Percentiles rank a stretch among this genome's conserved stretches.
phyloP scores from a whole-genome alignment of 2,888 invertebrate genomes.

The Boloria selene region DNA sequence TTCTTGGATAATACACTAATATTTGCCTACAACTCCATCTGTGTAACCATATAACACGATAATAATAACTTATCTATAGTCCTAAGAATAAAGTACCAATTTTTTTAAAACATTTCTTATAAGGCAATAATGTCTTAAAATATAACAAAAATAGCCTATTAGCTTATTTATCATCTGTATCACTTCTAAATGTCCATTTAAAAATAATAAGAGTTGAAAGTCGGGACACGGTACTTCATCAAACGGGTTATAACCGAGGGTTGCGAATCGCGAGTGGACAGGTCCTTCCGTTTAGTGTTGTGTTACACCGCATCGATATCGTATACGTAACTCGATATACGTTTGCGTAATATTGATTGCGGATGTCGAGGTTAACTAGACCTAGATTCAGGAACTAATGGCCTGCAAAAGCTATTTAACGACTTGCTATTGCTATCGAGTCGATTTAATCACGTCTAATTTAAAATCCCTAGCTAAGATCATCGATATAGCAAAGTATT shows the following conservation, averaged over 20 bases:
- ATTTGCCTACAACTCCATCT: too few relatives aligned
- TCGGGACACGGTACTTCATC: neutral
- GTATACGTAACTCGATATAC: constrained; percentile 59
- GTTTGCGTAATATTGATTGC: constrained; percentile 47
- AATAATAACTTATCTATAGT: too few relatives aligned
- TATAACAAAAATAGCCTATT: too few relatives aligned
- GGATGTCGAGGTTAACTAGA: constrained; percentile 48
- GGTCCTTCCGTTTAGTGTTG: constrained; percentile 67
- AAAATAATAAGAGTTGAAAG: too few relatives aligned
- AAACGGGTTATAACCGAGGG: constrained; percentile 9
- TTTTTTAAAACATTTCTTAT: too few relatives aligned
- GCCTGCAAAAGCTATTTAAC: constrained; percentile 26
- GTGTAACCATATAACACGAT: too few relatives aligned
- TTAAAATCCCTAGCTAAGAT: neutral
- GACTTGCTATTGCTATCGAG: constrained; percentile 10
- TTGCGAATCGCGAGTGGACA: constrained; percentile 41
- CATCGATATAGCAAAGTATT: neutral
- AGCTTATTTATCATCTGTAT: too few relatives aligned
- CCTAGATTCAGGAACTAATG: constrained; percentile 37
- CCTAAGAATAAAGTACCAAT: too few relatives aligned
- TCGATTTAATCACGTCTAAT: constrained; percentile 12
- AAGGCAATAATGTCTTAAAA: too few relatives aligned
- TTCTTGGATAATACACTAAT: too few relatives aligned
- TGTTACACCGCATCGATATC: constrained; percentile 62
- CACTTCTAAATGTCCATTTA: too few relatives aligned